These are phyloP conservation scores for Orcinus orca DNA, from an alignment of 2,113 vertebrate species.

Conservation along the genomic window DNA sequence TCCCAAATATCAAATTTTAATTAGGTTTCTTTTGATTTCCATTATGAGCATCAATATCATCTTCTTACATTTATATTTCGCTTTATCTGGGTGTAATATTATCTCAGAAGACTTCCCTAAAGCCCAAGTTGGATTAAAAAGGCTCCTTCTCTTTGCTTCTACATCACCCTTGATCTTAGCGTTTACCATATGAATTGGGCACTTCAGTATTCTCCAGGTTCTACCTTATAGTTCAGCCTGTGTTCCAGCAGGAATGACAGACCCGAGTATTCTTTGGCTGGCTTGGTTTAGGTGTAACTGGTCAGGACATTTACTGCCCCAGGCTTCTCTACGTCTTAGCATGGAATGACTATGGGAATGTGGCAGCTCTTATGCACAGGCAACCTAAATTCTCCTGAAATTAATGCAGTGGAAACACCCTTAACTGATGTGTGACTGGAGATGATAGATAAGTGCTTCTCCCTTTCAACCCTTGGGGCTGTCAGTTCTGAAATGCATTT, in stretches of 20 bases:
- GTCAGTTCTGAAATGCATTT: not conserved
- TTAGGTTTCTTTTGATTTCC: no score
- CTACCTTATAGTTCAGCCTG: not conserved
- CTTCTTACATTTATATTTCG: not conserved
- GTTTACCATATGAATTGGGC: not conserved
- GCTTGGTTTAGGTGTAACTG: no score
- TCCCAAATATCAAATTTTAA: no score
- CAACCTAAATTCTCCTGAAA: not conserved
- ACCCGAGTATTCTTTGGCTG: not conserved
- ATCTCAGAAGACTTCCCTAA: not conserved
- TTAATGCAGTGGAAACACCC: not conserved
- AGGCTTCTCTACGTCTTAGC: not conserved
- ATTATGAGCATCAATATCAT: not conserved
- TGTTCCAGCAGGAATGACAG: not conserved
- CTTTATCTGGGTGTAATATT: not conserved
- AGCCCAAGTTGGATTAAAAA: not conserved
- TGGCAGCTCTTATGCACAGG: not conserved
- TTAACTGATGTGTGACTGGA: not conserved
- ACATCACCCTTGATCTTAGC: not conserved
- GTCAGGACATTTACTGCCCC: no score
- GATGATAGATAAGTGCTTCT: not conserved
- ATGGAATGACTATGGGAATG: not conserved
- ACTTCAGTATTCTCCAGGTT: not conserved
- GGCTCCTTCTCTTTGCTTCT: not conserved
- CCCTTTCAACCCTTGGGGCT: not conserved